These are phyloP conservation scores for Batillaria attramentaria DNA, from an alignment of 1,140 invertebrate species.

Conservation along the genomic window DNA sequence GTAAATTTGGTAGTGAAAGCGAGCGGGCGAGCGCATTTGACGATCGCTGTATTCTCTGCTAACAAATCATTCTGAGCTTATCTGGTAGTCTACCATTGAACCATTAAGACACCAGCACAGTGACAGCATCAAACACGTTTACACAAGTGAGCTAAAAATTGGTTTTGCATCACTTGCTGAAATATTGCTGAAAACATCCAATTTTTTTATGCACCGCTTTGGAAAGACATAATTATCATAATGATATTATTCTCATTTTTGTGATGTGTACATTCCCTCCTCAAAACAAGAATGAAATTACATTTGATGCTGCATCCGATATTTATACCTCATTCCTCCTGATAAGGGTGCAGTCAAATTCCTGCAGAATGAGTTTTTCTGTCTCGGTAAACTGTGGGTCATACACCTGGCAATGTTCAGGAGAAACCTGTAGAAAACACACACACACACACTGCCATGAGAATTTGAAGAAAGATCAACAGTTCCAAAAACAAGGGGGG, in stretches of 20 bases:
- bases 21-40: too few species aligned
- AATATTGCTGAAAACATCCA: background rate
- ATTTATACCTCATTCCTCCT: constrained; percentile 42
- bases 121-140: too few species aligned
- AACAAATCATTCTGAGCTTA: too few species aligned
- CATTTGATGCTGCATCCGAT: background rate
- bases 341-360: constrained; percentile 23
- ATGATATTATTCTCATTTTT: background rate
- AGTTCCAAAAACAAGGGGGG: background rate
- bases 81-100: too few species aligned
- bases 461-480: background rate
- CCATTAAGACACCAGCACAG: too few species aligned
- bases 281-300: background rate
- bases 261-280: background rate
- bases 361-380: constrained; percentile 32
- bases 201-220: background rate
- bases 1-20: too few species aligned
- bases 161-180: too few species aligned
- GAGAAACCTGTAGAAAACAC: background rate
- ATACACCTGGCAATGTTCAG: constrained; percentile 22
- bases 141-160: too few species aligned
- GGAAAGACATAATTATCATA: background rate
- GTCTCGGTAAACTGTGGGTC: constrained; percentile 38
- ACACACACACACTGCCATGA: background rate
- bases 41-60: too few species aligned